These are phyloP conservation scores for Larimichthys polyactis DNA, from an alignment of 2,113 vertebrate species.

Conservation along the genomic window DNA sequence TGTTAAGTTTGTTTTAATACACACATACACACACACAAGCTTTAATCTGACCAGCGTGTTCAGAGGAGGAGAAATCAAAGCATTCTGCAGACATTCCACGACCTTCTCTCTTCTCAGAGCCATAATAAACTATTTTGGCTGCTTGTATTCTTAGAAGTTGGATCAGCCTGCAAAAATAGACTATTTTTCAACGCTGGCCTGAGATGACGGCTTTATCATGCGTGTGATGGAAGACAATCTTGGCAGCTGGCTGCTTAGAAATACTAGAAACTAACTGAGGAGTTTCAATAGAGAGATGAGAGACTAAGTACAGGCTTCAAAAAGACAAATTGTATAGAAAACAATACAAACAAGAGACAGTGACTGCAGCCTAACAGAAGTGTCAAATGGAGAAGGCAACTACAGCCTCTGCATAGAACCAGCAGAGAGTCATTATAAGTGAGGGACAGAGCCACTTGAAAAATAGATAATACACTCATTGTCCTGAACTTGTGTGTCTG, in stretches of 20 bases:
- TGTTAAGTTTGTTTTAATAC: conserved; percentile 8
- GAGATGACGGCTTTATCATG: conserved; percentile 57
- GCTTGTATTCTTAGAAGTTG: conserved; percentile 69
- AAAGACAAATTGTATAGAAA: conserved; percentile 11
- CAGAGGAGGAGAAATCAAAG: conserved; percentile 49
- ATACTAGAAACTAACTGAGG: conserved; percentile 46
- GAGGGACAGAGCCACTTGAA: neutral
- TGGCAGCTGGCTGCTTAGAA: conserved; percentile 48
- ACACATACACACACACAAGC: conserved; percentile 2
- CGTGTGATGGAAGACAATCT: conserved; percentile 44
- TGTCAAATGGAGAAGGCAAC: conserved; percentile 9
- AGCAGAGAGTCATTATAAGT: neutral
- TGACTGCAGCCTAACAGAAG: conserved; percentile 5
- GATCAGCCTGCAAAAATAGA: conserved; percentile 60
- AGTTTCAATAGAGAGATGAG: conserved; percentile 23
- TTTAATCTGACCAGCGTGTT: conserved; percentile 41
- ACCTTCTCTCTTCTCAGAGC: conserved; percentile 53
- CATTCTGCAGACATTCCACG: conserved; percentile 59
- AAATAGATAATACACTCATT: neutral
- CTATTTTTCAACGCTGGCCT: conserved; percentile 54
- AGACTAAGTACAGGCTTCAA: conserved; percentile 32
- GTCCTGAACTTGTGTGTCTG: neutral
- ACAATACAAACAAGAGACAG: neutral
- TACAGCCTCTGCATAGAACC: neutral
- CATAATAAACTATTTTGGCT: conserved; percentile 63